Evolutionary conservation across 1,140 invertebrate species (phyloP), one percentile per base, ranked within the genome.

Genomic region (Diabrotica undecimpunctata): DNA sequence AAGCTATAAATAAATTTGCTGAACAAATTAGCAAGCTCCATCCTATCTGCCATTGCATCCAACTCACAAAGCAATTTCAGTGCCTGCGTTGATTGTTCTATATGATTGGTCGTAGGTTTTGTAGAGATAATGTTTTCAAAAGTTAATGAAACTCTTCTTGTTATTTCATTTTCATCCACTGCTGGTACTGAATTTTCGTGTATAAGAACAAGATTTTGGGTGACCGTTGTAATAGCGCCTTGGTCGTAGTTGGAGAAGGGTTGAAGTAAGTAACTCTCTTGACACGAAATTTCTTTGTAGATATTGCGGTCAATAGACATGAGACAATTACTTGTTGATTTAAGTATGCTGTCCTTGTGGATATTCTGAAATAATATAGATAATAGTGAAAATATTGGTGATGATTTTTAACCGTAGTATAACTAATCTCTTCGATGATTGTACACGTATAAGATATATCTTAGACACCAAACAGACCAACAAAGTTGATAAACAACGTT

Each of bases 251-350:
- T 91, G 0, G 88, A 88, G 73, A 96, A 90, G 0, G 93, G 92
- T 69, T 90, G 85, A 55, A 96, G 85, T 6, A 88, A 75, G 77
- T 95, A 92, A 2, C 81, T 78, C 77, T 97, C 94, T 5, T 78
- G 78, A 76, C 94, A 97, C 5, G 74, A 81, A 0, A 94, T 86
- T 11, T 80, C 82, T 14, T 88, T 85, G 68, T 95, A 88, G 7
- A 94, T 82, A 62, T 89, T 85, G 69, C 92, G 88, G 73, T 93
- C 90, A 7, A 96, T 85, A 2, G 85, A 85, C 35, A 95, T 81
- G 64, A 86, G 81, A 74, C 93, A 96, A 66, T 88, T 84, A 73
- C 88, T 90, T 12, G 82, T 83, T 0, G 92, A 93, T 68, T 89
- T 87, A 1, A 95, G 76, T 0, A 95, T 80, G 6, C 92, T 90